Evolutionary conservation across 2,888 invertebrate species (phyloP).

Genomic region (Rapana venosa): DNA sequence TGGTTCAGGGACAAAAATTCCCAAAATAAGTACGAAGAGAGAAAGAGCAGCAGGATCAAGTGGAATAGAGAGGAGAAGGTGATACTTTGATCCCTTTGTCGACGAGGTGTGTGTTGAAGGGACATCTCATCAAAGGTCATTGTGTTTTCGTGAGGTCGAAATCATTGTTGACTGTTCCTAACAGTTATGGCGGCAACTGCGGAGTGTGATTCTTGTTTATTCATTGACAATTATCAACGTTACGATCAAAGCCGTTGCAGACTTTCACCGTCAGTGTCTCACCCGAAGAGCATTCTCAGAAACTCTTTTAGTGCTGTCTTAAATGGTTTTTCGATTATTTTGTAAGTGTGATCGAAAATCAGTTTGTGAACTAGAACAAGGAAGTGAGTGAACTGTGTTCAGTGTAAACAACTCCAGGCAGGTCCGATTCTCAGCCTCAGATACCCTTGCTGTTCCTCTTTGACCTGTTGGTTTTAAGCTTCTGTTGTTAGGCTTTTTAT

Average conservation of each 20-base stretch:
- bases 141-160: not conserved
- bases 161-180: not conserved
- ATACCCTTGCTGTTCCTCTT: not conserved
- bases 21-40: not conserved
- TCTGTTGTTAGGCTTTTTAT: not conserved
- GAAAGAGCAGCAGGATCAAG: not conserved
- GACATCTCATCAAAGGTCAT: not conserved
- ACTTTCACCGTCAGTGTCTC: constrained; percentile 39
- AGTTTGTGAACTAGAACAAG: not conserved
- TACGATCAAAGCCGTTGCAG: constrained; percentile 30
- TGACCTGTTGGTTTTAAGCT: constrained; percentile 12
- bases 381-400: not conserved
- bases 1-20: not conserved
- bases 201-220: constrained; percentile 3
- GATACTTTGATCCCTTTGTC: not conserved
- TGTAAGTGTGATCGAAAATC: not conserved
- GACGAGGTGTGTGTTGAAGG: not conserved
- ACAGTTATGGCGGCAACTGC: constrained; percentile 25
- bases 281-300: constrained; percentile 54
- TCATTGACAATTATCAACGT: constrained; percentile 6
- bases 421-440: constrained; percentile 23
- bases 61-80: not conserved
- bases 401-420: not conserved
- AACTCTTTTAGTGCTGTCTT: constrained; percentile 43
- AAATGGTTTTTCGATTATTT: constrained; percentile 31